Conservation (phyloP, 2,113 vertebrate species). For the Pithys albifrons region DNA sequence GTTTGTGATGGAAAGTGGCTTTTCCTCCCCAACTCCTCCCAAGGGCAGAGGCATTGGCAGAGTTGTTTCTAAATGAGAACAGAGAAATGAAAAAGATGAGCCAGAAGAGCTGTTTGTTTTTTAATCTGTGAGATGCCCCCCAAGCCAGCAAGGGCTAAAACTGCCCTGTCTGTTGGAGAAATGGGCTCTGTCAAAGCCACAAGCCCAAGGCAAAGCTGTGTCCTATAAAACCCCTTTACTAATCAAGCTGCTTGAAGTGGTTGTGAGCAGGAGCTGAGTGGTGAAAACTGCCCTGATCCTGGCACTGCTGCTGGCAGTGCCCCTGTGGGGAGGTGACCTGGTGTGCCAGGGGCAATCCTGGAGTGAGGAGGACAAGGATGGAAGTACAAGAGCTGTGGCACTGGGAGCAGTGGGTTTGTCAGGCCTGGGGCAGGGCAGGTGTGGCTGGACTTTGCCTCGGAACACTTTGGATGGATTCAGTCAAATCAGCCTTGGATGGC, state of each 20-base stretch:
- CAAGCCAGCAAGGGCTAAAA: not conserved
- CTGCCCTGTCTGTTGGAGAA: not conserved
- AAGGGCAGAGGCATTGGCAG: not conserved
- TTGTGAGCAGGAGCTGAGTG: not conserved
- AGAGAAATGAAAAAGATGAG: not conserved
- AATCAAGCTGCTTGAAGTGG: not conserved
- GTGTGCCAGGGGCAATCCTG: not conserved
- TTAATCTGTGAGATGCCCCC: not conserved
- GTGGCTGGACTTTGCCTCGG: not conserved
- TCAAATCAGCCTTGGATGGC: not conserved
- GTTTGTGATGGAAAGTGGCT: not conserved
- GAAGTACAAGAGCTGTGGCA: not conserved
- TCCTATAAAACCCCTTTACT: not conserved
- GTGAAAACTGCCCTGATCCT: not conserved
- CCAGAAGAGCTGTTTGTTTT: not conserved
- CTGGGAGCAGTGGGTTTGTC: not conserved
- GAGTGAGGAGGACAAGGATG: not conserved
- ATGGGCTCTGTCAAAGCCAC: not conserved
- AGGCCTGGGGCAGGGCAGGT: not conserved
- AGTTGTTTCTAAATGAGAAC: not conserved
- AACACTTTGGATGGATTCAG: not conserved
- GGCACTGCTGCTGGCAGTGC: not conserved
- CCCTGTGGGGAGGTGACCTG: too few relatives aligned
- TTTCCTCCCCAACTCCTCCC: not conserved
- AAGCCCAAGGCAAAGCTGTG: slow-evolving; percentile 2